A percentile compares a stretch with the other conserved stretches of the same genome.
Evolutionary conservation across 2,888 invertebrate species (phyloP).

Genomic region (Ectemnius continuus): DNA sequence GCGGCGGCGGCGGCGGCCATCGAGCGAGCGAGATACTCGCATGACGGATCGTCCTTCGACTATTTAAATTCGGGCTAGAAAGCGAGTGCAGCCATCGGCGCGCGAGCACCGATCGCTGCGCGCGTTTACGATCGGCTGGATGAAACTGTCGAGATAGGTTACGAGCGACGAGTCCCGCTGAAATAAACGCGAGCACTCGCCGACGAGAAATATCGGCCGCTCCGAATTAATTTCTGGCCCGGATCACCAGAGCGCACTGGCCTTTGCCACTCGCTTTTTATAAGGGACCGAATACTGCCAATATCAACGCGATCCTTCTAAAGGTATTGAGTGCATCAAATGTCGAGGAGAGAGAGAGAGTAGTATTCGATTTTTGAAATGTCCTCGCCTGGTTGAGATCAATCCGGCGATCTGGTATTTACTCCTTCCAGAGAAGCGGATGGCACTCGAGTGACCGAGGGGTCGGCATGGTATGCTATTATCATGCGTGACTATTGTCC

Average conservation of each 20-base stretch:
- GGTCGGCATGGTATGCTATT: slow-evolving; percentile 70
- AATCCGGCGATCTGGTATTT: slow-evolving; percentile 59
- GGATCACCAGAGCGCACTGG: no score
- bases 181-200: neutral
- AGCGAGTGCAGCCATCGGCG: slow-evolving; percentile 17
- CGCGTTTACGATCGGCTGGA: slow-evolving; percentile 40
- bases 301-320: no score
- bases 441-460: slow-evolving; percentile 51
- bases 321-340: neutral
- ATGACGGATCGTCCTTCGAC: slow-evolving; percentile 56
- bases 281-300: no score
- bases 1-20: slow-evolving; percentile 35
- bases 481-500: slow-evolving; percentile 76
- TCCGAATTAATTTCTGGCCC: neutral
- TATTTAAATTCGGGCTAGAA: slow-evolving; percentile 53
- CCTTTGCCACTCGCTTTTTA: no score
- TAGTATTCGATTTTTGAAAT: slow-evolving; percentile 19
- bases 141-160: slow-evolving; percentile 55
- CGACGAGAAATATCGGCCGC: neutral
- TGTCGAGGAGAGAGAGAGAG: neutral
- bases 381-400: slow-evolving; percentile 22
- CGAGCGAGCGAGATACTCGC: slow-evolving; percentile 34
- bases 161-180: neutral
- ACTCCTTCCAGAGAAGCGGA: slow-evolving; percentile 67
- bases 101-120: neutral